These are phyloP conservation scores for Dendrolimus punctatus DNA, from an alignment of 1,140 invertebrate species.

Conservation along the genomic window DNA sequence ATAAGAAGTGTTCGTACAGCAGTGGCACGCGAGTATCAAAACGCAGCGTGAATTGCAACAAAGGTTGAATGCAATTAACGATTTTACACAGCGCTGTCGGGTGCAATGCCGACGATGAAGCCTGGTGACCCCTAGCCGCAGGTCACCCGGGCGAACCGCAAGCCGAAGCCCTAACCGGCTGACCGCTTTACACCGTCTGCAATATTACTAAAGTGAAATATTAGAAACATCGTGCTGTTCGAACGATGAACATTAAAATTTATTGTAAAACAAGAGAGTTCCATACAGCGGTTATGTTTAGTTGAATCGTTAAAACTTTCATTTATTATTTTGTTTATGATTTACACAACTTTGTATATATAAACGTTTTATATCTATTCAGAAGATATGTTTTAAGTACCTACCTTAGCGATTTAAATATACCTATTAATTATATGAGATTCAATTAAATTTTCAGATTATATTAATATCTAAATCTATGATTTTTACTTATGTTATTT, in stretches of 20 bases:
- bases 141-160: conserved; percentile 23
- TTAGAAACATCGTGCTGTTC: neutral
- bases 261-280: conserved; percentile 1
- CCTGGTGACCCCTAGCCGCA: conserved; percentile 31
- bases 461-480: too few species aligned
- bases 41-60: conserved; percentile 25
- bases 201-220: conserved; percentile 13
- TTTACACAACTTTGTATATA: too few species aligned
- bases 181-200: conserved; percentile 22
- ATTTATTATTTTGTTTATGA: too few species aligned
- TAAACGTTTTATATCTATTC: too few species aligned
- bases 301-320: too few species aligned
- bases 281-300: too few species aligned
- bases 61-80: conserved; percentile 53
- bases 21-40: conserved; percentile 1
- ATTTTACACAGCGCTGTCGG: conserved; percentile 58
- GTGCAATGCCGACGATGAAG: conserved; percentile 27
- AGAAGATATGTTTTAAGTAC: too few species aligned
- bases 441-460: too few species aligned
- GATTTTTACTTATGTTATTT: too few species aligned
- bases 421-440: too few species aligned
- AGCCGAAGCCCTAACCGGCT: conserved; percentile 19
- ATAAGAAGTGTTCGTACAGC: neutral
- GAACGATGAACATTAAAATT: too few species aligned
- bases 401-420: too few species aligned